phyloP scores from a whole-genome alignment of 2,888 invertebrate species.

The Ophonus ardosiacus region DNA sequence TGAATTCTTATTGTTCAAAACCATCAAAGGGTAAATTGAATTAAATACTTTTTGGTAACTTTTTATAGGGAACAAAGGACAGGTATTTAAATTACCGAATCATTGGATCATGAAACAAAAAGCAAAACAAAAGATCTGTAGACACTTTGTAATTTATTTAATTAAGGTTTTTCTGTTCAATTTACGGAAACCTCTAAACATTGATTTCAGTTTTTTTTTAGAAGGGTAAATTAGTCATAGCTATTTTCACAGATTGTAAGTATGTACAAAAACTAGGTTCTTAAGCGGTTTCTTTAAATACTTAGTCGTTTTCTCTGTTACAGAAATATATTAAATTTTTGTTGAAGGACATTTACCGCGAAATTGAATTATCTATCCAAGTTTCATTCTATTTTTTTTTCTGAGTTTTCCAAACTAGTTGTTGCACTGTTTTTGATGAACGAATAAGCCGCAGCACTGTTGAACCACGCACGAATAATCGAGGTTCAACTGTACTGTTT shows the following conservation, averaged over 20 bases:
- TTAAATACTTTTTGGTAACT: slow-evolving; percentile 9
- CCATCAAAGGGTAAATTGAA: slow-evolving; percentile 18
- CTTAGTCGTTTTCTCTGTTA: too few species aligned
- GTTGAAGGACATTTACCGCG: too few species aligned
- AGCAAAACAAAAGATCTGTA: background rate
- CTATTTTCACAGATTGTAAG: background rate
- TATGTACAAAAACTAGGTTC: background rate
- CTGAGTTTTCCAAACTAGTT: too few species aligned
- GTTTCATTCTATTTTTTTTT: too few species aligned
- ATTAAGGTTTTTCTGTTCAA: background rate
- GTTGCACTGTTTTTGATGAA: too few species aligned
- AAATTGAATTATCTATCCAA: too few species aligned
- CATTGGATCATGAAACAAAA: slow-evolving; percentile 1
- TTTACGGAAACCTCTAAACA: background rate
- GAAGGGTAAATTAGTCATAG: background rate
- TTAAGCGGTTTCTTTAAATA: background rate
- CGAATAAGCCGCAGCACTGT: too few species aligned
- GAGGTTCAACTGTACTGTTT: too few species aligned
- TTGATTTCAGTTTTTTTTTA: background rate
- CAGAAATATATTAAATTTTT: too few species aligned
- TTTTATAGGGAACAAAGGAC: slow-evolving; percentile 24
- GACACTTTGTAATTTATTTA: slow-evolving; percentile 1
- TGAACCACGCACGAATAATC: too few species aligned
- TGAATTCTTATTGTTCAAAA: slow-evolving; percentile 17
- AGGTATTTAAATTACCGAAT: slow-evolving; percentile 9